Base-by-base conservation (phyloP, 2,888 invertebrate species). In the Drosophila acutilabella region DNA sequence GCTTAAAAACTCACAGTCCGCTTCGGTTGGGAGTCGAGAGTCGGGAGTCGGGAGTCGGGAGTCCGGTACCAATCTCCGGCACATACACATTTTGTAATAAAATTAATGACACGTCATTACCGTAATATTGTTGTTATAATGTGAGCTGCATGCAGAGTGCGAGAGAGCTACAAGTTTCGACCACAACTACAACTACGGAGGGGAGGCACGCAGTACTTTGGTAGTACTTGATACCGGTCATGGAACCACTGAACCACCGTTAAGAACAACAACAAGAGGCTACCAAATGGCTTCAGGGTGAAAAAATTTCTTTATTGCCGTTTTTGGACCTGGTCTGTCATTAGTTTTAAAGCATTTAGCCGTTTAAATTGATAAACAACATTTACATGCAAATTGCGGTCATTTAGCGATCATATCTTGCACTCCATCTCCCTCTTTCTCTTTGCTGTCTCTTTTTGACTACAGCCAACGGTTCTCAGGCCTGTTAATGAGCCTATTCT, bases 41-140 rank as follows among this genome's bases (percentile, higher is more conserved):
- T 62, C 64, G 40, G 40, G n/a, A 26, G 48, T 16, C 20, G 30
- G 57, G 45, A 23, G 44, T 62, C 64, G 40, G 40, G n/a, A 26
- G 48, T 48, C 48, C 20, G 38, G n/a, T 41, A 30, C 16, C 40
- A 41, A 54, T 53, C 57, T 45, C 69, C 58, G 54, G 69, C 78
- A 87, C 78, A 78, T 78, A 76, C 78, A 84, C 76, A 85, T 82
- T 82, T 86, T 85, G 81, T 88, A 88, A 86, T 86, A 78, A 88
- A 86, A 88, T 86, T 86, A 86, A 86, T 86, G 88, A 86, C 81
- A 88, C 88, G 74, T 88, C 88, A 86, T 86, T 86, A 88, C 70
- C 70, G 80, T 88, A 86, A 86, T 86, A 80, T 86, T 86, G 83
- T 86, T 86, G 83, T 88, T 86, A 83, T 78, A 83, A 79, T 86